Conservation (phyloP, 2,888 invertebrate species). For the Laspeyria flexula region DNA sequence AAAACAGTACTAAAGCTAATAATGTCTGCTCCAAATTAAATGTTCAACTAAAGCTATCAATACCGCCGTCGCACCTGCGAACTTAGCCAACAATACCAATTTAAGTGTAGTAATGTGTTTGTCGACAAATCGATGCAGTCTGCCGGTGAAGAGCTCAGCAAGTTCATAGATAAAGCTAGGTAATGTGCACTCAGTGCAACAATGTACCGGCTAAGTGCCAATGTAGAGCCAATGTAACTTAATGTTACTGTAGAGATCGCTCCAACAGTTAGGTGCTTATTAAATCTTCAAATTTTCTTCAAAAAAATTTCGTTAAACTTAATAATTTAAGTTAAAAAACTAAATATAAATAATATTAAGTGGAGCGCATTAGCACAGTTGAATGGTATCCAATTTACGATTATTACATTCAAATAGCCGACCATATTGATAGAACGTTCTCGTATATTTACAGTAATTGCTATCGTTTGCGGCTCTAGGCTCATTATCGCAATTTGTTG, state of each 20-base stretch:
- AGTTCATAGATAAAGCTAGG: not conserved
- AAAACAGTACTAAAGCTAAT: too few relatives aligned
- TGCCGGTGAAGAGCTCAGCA: not conserved
- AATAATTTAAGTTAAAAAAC: not conserved
- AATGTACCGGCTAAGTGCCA: conserved; percentile 3
- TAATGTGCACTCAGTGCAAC: conserved; percentile 4
- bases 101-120: not conserved
- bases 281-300: too few relatives aligned
- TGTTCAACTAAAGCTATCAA: too few relatives aligned
- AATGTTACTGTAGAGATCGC: too few relatives aligned
- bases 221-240: conserved; percentile 3
- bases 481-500: not conserved
- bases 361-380: not conserved
- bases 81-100: not conserved
- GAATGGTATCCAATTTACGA: conserved; percentile 2
- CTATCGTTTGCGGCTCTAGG: not conserved
- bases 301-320: too few relatives aligned
- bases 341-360: not conserved
- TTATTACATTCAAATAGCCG: conserved; percentile 25
- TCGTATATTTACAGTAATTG: not conserved
- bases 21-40: too few relatives aligned
- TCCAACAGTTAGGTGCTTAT: too few relatives aligned
- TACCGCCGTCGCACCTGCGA: not conserved
- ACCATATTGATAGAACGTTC: conserved; percentile 16
- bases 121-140: conserved; percentile 8